Percentiles rank a stretch among this genome's conserved stretches.
Conservation (phyloP, 2,113 vertebrate genomes). For the Hiodon alosoides region DNA sequence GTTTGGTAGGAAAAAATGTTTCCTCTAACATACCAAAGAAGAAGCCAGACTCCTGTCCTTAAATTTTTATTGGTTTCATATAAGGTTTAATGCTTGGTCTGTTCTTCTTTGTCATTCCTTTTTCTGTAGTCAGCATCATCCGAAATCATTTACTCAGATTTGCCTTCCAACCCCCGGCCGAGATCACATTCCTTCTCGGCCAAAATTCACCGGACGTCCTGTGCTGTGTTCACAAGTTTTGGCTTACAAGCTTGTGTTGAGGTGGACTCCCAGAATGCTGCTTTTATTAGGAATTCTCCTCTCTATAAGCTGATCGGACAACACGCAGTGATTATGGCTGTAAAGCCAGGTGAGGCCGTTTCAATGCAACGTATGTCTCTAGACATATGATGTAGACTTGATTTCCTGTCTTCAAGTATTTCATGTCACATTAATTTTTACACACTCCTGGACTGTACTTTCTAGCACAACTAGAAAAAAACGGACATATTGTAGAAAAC, state of each 20-base stretch:
- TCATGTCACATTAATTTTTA: no score
- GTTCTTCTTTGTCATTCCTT: constrained; percentile 1
- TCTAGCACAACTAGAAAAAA: not conserved
- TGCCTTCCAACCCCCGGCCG: constrained; percentile 9
- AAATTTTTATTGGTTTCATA: not conserved
- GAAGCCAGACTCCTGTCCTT: constrained; percentile 6
- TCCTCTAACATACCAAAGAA: not conserved
- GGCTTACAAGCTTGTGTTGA: constrained; percentile 61
- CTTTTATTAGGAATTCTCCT: constrained; percentile 37
- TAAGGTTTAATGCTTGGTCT: not conserved
- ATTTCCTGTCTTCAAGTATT: no score
- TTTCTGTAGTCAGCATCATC: constrained; percentile 46
- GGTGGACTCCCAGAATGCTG: constrained; percentile 50
- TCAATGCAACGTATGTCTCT: not conserved
- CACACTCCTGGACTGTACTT: not conserved
- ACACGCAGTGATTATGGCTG: constrained; percentile 46
- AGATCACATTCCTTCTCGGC: not conserved
- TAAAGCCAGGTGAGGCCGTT: constrained; percentile 57
- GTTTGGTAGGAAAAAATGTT: constrained; percentile 31
- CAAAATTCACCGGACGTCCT: constrained; percentile 46
- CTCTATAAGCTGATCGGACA: constrained; percentile 60
- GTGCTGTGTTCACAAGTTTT: constrained; percentile 38
- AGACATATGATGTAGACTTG: no score
- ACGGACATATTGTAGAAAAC: not conserved
- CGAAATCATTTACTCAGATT: constrained; percentile 43